Percentiles rank a stretch among this genome's conserved stretches.
Conservation (phyloP, 92 coral and sea anemone genomes). For the Zoanthus solanderi region DNA sequence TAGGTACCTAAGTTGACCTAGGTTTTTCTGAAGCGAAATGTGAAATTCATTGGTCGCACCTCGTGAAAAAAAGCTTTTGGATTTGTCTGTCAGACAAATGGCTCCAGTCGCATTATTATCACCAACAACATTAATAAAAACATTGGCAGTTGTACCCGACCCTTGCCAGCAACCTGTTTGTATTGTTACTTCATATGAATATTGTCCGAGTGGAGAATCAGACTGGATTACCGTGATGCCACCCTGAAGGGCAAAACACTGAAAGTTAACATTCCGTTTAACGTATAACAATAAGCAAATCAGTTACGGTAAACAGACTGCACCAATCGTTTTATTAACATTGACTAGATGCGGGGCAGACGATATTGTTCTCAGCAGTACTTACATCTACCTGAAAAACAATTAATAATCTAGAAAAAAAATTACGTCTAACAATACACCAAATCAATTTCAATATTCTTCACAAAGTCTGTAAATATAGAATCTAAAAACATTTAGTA, state of each 20-base stretch:
- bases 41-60: conserved; percentile 71
- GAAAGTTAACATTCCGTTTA: too few species aligned
- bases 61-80: conserved; percentile 65
- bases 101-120: conserved; percentile 56
- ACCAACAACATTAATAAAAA: conserved; percentile 56
- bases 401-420: too few species aligned
- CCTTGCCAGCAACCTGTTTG: conserved; percentile 67
- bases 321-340: too few species aligned
- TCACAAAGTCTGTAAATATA: too few species aligned
- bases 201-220: conserved; percentile 16
- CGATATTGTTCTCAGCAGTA: too few species aligned
- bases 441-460: too few species aligned
- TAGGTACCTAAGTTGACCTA: conserved; percentile 64
- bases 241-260: conserved; percentile 36
- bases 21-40: conserved; percentile 51
- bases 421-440: too few species aligned
- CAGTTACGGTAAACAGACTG: too few species aligned
- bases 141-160: conserved; percentile 71
- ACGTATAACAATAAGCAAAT: too few species aligned
- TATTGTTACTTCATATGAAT: conserved; percentile 54
- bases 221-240: conserved; percentile 51
- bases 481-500: too few species aligned
- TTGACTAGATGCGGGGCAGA: too few species aligned
- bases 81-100: conserved; percentile 51
- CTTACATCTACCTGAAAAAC: too few species aligned